Conservation (phyloP, 2,797 vertebrate species). For the Pempheris klunzingeri region DNA sequence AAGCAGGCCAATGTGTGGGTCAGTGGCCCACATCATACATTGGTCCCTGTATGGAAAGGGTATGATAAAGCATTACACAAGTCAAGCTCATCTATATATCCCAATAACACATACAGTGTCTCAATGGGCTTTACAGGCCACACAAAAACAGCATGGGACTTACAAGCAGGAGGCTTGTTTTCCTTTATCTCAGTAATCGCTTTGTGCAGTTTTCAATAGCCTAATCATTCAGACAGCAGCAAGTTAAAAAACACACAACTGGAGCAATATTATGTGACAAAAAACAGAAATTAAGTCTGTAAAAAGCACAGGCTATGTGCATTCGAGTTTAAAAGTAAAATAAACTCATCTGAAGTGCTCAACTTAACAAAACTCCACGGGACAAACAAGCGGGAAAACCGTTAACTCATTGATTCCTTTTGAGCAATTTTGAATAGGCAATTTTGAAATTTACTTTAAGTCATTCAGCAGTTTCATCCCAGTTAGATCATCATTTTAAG, state of each 20-base stretch:
- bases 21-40: not conserved
- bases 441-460: slow-evolving; percentile 8
- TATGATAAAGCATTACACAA: not conserved
- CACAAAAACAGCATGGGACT: slow-evolving; percentile 24
- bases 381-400: slow-evolving; percentile 3
- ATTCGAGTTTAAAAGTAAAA: slow-evolving; percentile 15
- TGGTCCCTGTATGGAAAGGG: not conserved
- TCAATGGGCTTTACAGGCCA: slow-evolving; percentile 7
- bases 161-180: slow-evolving; percentile 37
- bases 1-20: not conserved
- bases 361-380: slow-evolving; percentile 5
- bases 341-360: slow-evolving; percentile 7
- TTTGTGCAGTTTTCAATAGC: slow-evolving; percentile 36
- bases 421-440: slow-evolving; percentile 28
- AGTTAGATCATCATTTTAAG: not conserved
- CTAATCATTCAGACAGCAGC: slow-evolving; percentile 28
- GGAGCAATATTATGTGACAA: slow-evolving; percentile 11
- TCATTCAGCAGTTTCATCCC: too few relatives aligned
- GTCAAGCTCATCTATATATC: slow-evolving; percentile 17
- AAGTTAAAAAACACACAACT: slow-evolving; percentile 17
- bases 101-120: not conserved
- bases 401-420: slow-evolving; percentile 18
- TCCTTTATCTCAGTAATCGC: slow-evolving; percentile 25
- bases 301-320: not conserved
- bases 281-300: not conserved